Evolutionary conservation across 2,113 vertebrate species (phyloP), one percentile per base, ranked within the genome.

Genomic region (Columbina picui): DNA sequence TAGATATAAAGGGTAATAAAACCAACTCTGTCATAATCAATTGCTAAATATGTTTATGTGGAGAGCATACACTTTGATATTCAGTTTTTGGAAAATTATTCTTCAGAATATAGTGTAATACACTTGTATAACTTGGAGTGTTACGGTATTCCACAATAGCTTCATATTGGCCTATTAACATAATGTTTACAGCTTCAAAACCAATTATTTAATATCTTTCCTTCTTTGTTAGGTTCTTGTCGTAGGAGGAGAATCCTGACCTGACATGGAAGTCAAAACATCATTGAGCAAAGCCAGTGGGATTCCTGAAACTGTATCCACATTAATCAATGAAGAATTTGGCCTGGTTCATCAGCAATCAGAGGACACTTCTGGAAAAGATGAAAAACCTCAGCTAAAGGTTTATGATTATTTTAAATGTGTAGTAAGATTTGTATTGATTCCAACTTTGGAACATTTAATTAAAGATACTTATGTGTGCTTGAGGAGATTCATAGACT

Each of bases 251-350:
- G 69, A 84, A 94, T 91, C 67, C 47, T 65, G 87, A 84, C 56
- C 94, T 93, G 97, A 97, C 98, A 99, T 99, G 99, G 99, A 99
- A 93, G 98, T 99, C 96, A 97, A 95, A 98, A 98, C 98, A 84
- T 98, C 98, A 7, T 98, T 99, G 85, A 97, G 98, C 86, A 99
- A 99, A 98, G 98, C 98, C 90, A 97, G 97, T 91, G 98, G 98
- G 95, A 98, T 99, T 83, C 98, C 98, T 18, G 99, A 99, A 97
- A 98, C 98, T 7, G 98, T 98, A 73, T 98, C 99, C 88, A 98
- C 98, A 0, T 95, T 99, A 91, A 99, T 99, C 98, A 99, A 98
- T 92, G 99, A 99, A 95, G 99, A 99, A 90, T 99, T 99, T 98
- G 99, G 99, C 94, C 96, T 99, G 96, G 98, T 99, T 67, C 98